phyloP scores from a whole-genome alignment of 2,888 invertebrate species.

The Rosalia funebris region DNA sequence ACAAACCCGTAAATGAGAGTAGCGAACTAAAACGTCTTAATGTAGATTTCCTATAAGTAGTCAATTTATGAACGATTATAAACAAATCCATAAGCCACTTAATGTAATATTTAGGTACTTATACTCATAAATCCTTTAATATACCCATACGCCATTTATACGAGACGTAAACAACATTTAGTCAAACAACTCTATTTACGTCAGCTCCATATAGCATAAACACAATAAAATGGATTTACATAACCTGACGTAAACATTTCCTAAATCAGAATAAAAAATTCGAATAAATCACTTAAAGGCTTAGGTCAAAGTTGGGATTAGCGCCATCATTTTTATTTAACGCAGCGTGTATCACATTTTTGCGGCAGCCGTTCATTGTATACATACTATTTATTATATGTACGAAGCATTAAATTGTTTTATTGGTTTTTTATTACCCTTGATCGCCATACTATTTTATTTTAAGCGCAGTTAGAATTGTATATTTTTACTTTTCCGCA shows the following conservation, averaged over 20 bases:
- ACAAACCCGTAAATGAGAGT: too few relatives aligned
- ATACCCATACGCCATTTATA: constrained; percentile 26
- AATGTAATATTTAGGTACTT: constrained; percentile 47
- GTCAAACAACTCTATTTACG: constrained; percentile 48
- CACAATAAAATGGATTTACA: constrained; percentile 47
- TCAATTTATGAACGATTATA: constrained; percentile 40
- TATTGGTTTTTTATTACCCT: constrained; percentile 19
- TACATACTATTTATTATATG: too few relatives aligned
- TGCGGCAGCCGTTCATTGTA: constrained; percentile 10
- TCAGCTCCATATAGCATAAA: constrained; percentile 42
- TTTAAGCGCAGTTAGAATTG: constrained; percentile 1
- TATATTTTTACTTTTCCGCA: not conserved
- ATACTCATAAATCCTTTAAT: constrained; percentile 41
- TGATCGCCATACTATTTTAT: constrained; percentile 17
- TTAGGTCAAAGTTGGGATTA: constrained; percentile 33
- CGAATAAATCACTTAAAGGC: constrained; percentile 35
- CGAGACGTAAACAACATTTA: constrained; percentile 42
- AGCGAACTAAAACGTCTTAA: constrained; percentile 28
- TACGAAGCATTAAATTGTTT: constrained; percentile 1
- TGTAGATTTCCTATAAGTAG: constrained; percentile 24
- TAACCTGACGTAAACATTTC: constrained; percentile 46
- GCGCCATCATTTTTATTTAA: constrained; percentile 41
- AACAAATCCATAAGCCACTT: constrained; percentile 46
- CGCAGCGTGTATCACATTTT: constrained; percentile 8
- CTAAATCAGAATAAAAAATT: constrained; percentile 48